Conservation (phyloP, 2,797 vertebrate species). For the Rhadinocentrus ornatus region DNA sequence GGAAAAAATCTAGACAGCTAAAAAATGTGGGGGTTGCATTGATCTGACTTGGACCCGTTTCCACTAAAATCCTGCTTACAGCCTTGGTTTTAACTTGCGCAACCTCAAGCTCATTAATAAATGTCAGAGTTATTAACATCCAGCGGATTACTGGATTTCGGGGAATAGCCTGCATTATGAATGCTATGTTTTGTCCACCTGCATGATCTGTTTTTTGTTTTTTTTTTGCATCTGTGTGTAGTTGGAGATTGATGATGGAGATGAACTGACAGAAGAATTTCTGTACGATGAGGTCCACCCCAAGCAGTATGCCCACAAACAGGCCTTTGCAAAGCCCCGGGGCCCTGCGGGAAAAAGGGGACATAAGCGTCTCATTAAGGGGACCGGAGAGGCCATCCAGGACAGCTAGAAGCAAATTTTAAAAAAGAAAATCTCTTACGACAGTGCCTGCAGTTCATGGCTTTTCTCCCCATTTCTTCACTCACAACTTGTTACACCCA, state of each 20-base stretch:
- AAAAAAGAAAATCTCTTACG: not conserved
- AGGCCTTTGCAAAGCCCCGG: conserved; percentile 97
- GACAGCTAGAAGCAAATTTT: conserved; percentile 83
- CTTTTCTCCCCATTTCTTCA: conserved; percentile 14
- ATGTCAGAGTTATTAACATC: conserved; percentile 9
- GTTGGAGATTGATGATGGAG: conserved; percentile 94
- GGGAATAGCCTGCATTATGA: not conserved
- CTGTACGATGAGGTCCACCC: conserved; percentile 97
- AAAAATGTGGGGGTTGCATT: not conserved
- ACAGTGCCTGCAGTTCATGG: conserved; percentile 27
- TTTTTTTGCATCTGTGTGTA: conserved; percentile 57
- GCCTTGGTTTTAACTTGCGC: not conserved
- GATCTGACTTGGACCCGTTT: not conserved
- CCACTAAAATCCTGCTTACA: conserved; percentile 9
- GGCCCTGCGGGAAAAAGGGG: conserved; percentile 96
- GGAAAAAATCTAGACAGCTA: not conserved
- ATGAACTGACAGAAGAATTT: conserved; percentile 93
- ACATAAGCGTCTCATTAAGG: conserved; percentile 95
- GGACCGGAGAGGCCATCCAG: conserved; percentile 85
- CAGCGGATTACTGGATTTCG: not conserved
- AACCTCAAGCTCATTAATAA: not conserved
- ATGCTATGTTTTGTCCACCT: not conserved
- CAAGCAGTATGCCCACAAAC: conserved; percentile 94
- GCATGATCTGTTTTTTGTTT: not conserved
- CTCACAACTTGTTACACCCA: conserved; percentile 13